These are phyloP conservation scores for Deilephila porcellus DNA, from an alignment of 2,888 invertebrate genomes.

Conservation along the genomic window DNA sequence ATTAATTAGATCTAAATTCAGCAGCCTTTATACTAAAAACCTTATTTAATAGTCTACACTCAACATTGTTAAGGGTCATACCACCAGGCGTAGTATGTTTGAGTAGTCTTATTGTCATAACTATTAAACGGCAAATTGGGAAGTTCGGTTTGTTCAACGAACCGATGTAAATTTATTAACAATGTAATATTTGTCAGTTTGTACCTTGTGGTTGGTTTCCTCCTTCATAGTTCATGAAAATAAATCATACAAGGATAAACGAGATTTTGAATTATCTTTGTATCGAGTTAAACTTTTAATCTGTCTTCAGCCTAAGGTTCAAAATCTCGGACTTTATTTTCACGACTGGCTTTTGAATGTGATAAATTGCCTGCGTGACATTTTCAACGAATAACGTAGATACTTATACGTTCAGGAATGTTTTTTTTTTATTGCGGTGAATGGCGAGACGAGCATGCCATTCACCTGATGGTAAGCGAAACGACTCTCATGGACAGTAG, in stretches of 20 bases:
- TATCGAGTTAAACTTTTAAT: not conserved
- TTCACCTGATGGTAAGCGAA: too few species aligned
- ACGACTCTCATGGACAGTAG: too few species aligned
- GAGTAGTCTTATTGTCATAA: slow-evolving; percentile 23
- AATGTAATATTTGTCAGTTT: slow-evolving; percentile 2
- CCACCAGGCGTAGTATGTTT: slow-evolving; percentile 9
- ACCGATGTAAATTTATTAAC: slow-evolving; percentile 21
- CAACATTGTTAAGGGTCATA: not conserved
- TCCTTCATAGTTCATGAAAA: not conserved
- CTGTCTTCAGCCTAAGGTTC: not conserved
- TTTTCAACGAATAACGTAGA: too few species aligned
- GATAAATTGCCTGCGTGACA: too few species aligned
- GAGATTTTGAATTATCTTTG: not conserved
- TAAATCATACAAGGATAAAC: not conserved
- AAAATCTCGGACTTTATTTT: too few species aligned
- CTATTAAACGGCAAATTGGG: slow-evolving; percentile 22
- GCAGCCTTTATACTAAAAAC: not conserved
- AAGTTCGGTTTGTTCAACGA: slow-evolving; percentile 23
- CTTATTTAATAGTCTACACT: not conserved
- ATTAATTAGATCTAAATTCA: not conserved
- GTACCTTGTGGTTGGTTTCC: not conserved
- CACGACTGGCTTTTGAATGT: too few species aligned
- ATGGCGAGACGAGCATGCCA: too few species aligned
- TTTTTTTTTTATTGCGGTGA: too few species aligned
- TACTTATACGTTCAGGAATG: too few species aligned